A percentile compares a stretch with the other conserved stretches of the same genome.
Evolutionary conservation across 2,888 invertebrate species (phyloP).

Genomic region (Andrena hattorfiana): DNA sequence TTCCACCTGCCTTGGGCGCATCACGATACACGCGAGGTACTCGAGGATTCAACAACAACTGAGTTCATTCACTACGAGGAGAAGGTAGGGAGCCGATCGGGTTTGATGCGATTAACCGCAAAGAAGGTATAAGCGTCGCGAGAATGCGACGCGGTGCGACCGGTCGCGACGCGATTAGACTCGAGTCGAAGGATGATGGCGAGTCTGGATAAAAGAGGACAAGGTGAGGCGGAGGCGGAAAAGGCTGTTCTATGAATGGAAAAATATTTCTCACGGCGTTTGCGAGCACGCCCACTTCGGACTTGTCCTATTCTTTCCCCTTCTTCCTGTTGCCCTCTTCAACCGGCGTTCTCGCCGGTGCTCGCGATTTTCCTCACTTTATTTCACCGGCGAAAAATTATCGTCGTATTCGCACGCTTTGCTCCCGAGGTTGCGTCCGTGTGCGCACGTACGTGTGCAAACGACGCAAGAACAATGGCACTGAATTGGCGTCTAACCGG

Average conservation of each 20-base stretch:
- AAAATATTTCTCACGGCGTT: conserved; percentile 83
- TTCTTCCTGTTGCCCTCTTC: conserved; percentile 65
- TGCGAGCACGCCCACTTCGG: conserved; percentile 76
- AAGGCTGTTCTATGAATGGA: conserved; percentile 76
- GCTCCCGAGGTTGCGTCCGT: conserved; percentile 53
- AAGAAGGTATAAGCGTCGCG: neutral
- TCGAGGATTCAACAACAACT: too few relatives aligned
- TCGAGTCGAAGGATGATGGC: conserved; percentile 2
- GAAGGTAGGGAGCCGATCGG: neutral
- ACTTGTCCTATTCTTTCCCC: conserved; percentile 69
- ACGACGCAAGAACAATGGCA: conserved; percentile 85
- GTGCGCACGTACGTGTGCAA: conserved; percentile 80
- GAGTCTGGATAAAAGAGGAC: conserved; percentile 39
- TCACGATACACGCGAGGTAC: neutral
- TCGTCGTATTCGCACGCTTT: conserved; percentile 72
- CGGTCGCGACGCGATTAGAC: conserved; percentile 17
- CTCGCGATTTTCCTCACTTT: conserved; percentile 75
- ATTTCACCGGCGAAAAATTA: conserved; percentile 77
- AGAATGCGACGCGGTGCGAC: neutral
- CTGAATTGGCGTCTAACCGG: conserved; percentile 84
- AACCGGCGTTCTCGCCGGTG: conserved; percentile 68
- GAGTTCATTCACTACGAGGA: too few relatives aligned
- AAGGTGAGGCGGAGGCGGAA: conserved; percentile 50
- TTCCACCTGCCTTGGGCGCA: neutral
- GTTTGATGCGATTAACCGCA: too few relatives aligned